These are phyloP conservation scores for Athene cunicularia DNA, from an alignment of 2,113 vertebrate species.

Conservation along the genomic window DNA sequence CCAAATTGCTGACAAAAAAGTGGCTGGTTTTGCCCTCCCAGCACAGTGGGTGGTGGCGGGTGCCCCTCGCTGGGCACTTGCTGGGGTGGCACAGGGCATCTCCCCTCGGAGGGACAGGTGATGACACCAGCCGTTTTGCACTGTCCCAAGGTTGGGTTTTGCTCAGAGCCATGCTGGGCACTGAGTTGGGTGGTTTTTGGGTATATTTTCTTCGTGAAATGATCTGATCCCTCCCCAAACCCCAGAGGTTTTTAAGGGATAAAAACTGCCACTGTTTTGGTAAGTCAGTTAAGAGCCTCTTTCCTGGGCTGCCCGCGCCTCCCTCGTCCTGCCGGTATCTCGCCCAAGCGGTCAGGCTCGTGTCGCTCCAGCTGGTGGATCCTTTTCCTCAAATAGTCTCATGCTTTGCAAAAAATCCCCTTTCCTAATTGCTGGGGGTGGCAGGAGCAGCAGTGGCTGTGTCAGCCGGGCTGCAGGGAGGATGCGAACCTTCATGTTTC, in stretches of 20 bases:
- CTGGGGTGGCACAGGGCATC: accelerated
- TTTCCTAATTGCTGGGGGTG: not conserved
- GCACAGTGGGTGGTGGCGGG: accelerated
- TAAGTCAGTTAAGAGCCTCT: not conserved
- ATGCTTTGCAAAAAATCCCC: not conserved
- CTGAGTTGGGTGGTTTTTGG: accelerated
- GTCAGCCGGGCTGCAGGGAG: not conserved
- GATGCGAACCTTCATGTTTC: accelerated
- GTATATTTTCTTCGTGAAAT: not conserved
- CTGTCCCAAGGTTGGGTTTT: not conserved
- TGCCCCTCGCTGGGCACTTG: accelerated
- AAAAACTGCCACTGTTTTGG: not conserved
- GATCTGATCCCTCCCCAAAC: not conserved
- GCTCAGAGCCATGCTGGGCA: accelerated
- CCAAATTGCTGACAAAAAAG: not conserved
- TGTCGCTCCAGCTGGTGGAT: not conserved
- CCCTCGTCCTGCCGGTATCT: not conserved
- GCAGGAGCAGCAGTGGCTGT: not conserved
- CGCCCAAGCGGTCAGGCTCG: accelerated
- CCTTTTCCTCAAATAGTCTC: not conserved
- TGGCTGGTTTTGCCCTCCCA: too few relatives aligned
- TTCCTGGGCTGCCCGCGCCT: not conserved
- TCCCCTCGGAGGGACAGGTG: accelerated
- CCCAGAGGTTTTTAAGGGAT: not conserved
- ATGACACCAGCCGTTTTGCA: not conserved